These are phyloP conservation scores for Boloria selene DNA, from an alignment of 2,888 invertebrate genomes.

Conservation along the genomic window DNA sequence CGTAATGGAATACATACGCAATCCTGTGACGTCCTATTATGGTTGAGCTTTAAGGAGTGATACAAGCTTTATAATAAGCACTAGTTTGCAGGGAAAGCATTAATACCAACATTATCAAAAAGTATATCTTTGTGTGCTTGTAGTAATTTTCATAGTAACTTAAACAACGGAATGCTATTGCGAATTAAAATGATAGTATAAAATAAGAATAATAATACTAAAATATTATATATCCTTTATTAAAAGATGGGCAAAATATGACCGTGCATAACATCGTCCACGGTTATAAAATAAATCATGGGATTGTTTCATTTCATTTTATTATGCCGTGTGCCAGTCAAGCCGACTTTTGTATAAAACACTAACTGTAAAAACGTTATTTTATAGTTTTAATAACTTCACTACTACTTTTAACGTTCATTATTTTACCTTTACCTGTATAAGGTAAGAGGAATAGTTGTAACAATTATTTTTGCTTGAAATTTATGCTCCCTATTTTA, in stretches of 20 bases:
- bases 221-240: conserved; percentile 15
- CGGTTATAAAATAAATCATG: conserved; percentile 73
- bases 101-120: no score
- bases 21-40: no score
- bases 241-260: conserved; percentile 20
- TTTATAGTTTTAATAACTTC: conserved; percentile 45
- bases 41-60: no score
- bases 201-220: not conserved
- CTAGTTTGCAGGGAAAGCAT: no score
- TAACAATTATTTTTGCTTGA: no score
- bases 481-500: no score
- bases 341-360: conserved; percentile 60
- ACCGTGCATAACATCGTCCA: conserved; percentile 59
- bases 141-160: no score
- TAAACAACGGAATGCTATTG: no score
- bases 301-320: conserved; percentile 78
- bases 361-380: conserved; percentile 64
- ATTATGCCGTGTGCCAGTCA: conserved; percentile 69
- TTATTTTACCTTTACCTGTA: conserved; percentile 1
- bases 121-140: no score
- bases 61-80: no score
- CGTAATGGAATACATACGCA: no score
- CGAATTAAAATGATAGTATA: not conserved
- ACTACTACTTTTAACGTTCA: conserved; percentile 9
- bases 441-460: not conserved